Base-by-base conservation (phyloP, 2,797 vertebrate species). In the Silurus lanzhouensis region DNA sequence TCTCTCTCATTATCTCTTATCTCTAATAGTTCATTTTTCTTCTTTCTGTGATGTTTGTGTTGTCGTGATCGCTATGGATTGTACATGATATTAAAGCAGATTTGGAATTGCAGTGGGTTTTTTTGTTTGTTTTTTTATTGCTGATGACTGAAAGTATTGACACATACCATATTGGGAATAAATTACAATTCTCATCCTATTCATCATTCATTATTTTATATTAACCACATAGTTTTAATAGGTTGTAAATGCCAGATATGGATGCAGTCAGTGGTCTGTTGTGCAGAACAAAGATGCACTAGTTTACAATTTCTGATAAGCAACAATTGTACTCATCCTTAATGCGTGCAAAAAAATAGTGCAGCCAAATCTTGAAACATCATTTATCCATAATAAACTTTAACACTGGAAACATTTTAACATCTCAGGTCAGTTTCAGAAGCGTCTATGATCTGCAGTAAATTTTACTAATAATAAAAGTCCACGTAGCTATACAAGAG, bases 331-430 rank as follows among this genome's bases (percentile, higher is more conserved):
- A 20, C 10, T 17, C 1, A 25, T 44, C 10, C 19, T 61, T 22
- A 61, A 22, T 64, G 5, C 44, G n/a, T n/a, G n/a, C n/a, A n/a
- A n/a, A n/a, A n/a, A n/a, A n/a, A n/a, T n/a, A 25, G 22, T 15
- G 22, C 19, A 31, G n/a, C 52, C 13, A 76, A 17, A 58, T 31
- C 57, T 46, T 7, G 22, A 80, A 44, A 10, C 7, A 25, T 80
- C 25, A 66, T 66, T 52, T 14, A 66, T 52, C 17, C 25, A 55
- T 55, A 81, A 55, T 67, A 81, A 81, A 81, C 46, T 81, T 67
- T 55, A 52, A 15, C 17, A n/a, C 4, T 38, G 38, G 38, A 38
- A 38, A 38, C 14, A 14, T 20, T 55, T 25, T 52, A 5, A 9
- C 27, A 77, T 25, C 5, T 67, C 15, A 52, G 27, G n/a, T 19